Base-by-base conservation (phyloP, 2,113 vertebrate species). In the Microcebus griseorufus region DNA sequence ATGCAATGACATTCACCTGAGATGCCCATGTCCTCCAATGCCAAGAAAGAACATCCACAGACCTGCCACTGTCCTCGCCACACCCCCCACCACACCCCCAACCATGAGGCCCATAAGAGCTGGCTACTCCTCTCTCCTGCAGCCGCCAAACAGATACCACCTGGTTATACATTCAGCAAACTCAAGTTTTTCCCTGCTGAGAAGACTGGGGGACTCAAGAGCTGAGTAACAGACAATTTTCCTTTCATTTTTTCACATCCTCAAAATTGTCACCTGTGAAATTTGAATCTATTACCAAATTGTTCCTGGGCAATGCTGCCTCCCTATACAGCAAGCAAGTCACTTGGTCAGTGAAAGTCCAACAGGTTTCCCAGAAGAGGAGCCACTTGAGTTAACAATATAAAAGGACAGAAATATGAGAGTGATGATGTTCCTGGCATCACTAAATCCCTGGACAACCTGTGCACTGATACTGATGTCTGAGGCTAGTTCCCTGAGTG, bases 1-100 rank as follows among this genome's bases (percentile, higher is more conserved):
- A 39, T 1, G 20, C n/a, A 55, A 0, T 23, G 39, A 2, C 39
- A 17, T 0, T 29, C 29, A 23, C 5, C 13, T 18, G 82, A 60
- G 27, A 3, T 2, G 1, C 17, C 18, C 29, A 58, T n/a, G 34
- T 88, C 17, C n/a, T 62, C 39, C 27, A 23, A 25, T 51, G 39
- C 20, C 48, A 48, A 32, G 20, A 58, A 3, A 37, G 17, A 67
- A 55, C 27, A 8, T 58, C 27, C 27, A 17, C 0, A 10, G 32
- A 81, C n/a, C 12, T 42, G 23, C 10, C 48, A 42, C 4, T 58
- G 32, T 42, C 60, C 18, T 32, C 27, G 22, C 22, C 11, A 60
- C 16, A 55, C 5, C 48, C 62, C 45, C 45, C 45, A 45, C 45
- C 45, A 45, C 45, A 1, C n/a, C 37, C 37, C 55, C 12, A 70